These are phyloP conservation scores for Cremastobaeus sp. DNA, from an alignment of 2,888 invertebrate genomes.

Conservation along the genomic window DNA sequence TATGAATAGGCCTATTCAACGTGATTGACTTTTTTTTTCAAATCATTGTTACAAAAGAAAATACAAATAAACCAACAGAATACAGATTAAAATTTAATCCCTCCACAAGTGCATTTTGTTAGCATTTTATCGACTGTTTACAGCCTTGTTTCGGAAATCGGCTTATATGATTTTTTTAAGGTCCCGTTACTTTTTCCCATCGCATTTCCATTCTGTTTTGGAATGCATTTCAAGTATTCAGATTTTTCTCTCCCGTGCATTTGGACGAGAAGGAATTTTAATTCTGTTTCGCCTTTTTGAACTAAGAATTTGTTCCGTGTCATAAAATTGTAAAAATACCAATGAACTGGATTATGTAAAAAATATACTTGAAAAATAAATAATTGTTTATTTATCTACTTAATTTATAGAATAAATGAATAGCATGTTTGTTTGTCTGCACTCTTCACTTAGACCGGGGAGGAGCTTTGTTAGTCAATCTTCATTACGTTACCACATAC, in stretches of 20 bases:
- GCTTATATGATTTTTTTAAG: background rate
- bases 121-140: no score
- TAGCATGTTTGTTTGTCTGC: no score
- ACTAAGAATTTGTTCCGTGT: background rate
- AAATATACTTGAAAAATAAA: background rate
- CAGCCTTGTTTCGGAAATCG: no score
- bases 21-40: background rate
- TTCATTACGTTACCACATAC: slow-evolving; percentile 49
- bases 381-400: background rate
- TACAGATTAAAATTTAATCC: no score
- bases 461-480: slow-evolving; percentile 67
- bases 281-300: background rate
- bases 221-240: slow-evolving; percentile 14
- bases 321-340: background rate
- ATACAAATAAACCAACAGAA: no score
- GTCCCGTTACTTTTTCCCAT: slow-evolving; percentile 9
- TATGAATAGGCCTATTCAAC: slow-evolving; percentile 5
- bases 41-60: no score
- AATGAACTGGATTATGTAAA: background rate
- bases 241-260: background rate
- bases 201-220: slow-evolving; percentile 14
- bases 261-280: background rate
- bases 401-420: no score
- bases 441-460: background rate
- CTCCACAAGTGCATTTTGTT: no score